phyloP scores from a whole-genome alignment of 2,797 vertebrate species.

The Hemibagrus guttatus region DNA sequence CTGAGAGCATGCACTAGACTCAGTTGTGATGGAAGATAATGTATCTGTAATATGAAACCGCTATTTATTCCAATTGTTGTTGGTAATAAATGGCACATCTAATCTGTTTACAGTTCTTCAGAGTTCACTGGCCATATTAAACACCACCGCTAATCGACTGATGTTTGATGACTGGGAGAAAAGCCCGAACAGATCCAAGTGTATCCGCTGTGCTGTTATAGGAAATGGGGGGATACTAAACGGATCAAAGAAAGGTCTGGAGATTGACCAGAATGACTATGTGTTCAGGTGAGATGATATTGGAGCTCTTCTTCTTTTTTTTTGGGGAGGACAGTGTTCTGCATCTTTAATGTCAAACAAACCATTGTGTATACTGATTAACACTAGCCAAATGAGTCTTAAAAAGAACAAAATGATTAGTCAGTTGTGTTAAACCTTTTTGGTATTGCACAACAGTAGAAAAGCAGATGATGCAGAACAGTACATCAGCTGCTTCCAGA shows the following conservation, averaged over 20 bases:
- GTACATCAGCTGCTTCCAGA: not conserved
- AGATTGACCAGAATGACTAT: constrained; percentile 81
- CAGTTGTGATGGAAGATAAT: not conserved
- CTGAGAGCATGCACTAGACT: not conserved
- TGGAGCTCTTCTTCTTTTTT: not conserved
- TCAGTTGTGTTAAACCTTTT: not conserved
- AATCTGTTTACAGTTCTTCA: constrained; percentile 65
- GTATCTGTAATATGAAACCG: not conserved
- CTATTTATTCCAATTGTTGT: not conserved
- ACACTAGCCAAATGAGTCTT: not conserved
- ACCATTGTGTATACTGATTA: not conserved
- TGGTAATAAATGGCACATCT: not conserved
- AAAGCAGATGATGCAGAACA: not conserved
- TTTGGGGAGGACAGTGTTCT: not conserved
- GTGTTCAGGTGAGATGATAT: constrained; percentile 76
- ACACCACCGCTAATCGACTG: constrained; percentile 65
- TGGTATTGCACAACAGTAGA: too few relatives aligned
- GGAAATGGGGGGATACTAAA: constrained; percentile 83
- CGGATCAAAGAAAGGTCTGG: constrained; percentile 70
- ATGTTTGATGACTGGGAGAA: constrained; percentile 76
- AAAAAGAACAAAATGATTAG: not conserved
- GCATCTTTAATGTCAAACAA: not conserved
- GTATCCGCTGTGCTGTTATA: constrained; percentile 79
- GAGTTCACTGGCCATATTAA: constrained; percentile 71
- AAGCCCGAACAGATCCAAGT: constrained; percentile 45